A percentile compares a stretch with the other conserved stretches of the same genome.
These are phyloP conservation scores for Coregonus suidteri DNA, from an alignment of 2,797 vertebrate species.

Conservation along the genomic window DNA sequence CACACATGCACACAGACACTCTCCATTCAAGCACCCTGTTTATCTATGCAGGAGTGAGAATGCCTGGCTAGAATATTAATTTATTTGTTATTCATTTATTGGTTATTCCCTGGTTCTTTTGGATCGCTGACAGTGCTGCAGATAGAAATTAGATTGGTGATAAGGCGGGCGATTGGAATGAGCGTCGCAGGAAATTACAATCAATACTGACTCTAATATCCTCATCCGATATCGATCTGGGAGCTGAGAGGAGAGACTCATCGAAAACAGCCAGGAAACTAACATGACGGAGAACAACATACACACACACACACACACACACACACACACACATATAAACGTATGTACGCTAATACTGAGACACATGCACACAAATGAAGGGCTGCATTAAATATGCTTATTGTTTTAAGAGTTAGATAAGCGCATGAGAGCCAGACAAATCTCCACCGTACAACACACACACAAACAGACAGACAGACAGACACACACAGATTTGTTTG, in stretches of 20 bases:
- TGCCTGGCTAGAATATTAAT: slow-evolving; percentile 51
- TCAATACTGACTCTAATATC: slow-evolving; percentile 72
- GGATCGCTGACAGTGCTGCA: slow-evolving; percentile 55
- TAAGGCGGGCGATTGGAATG: slow-evolving; percentile 67
- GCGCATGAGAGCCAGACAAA: slow-evolving; percentile 11
- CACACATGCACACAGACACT: slow-evolving; percentile 17
- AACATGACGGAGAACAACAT: slow-evolving; percentile 4
- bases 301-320: background rate
- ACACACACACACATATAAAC: background rate
- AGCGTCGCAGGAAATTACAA: slow-evolving; percentile 71
- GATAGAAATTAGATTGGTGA: slow-evolving; percentile 72
- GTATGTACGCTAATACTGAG: slow-evolving; percentile 17
- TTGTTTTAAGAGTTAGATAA: slow-evolving; percentile 14
- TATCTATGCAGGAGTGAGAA: slow-evolving; percentile 53
- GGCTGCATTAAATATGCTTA: slow-evolving; percentile 1
- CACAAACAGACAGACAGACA: background rate
- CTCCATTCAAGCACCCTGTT: slow-evolving; percentile 43
- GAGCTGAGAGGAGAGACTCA: slow-evolving; percentile 34
- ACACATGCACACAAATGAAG: slow-evolving; percentile 13
- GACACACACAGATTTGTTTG: background rate
- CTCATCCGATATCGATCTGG: slow-evolving; percentile 64
- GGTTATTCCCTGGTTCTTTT: slow-evolving; percentile 44
- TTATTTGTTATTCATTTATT: slow-evolving; percentile 57
- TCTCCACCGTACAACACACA: background rate
- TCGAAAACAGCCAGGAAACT: slow-evolving; percentile 8